phyloP scores from a whole-genome alignment of 1,140 invertebrate species.

The Drosophila truncata region DNA sequence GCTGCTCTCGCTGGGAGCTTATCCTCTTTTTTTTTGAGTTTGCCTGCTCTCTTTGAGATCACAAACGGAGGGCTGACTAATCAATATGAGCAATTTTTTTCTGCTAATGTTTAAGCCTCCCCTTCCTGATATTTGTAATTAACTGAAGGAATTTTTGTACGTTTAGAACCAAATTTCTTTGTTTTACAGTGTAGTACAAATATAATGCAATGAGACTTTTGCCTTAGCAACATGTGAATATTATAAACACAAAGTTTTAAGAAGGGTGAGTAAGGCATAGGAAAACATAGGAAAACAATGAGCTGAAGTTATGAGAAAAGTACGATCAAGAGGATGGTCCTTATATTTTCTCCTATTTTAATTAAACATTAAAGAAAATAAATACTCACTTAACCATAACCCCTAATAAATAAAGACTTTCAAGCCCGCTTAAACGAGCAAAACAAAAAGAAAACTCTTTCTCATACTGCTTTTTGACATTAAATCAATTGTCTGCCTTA shows the following conservation, averaged over 20 bases:
- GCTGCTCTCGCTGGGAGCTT: slow-evolving; percentile 25
- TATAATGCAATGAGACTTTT: background rate
- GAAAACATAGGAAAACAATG: too few relatives aligned
- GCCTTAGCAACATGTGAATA: background rate
- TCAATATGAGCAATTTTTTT: slow-evolving; percentile 3
- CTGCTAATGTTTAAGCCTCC: too few relatives aligned
- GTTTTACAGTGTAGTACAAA: background rate
- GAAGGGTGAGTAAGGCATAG: too few relatives aligned
- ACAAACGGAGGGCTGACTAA: slow-evolving; percentile 15
- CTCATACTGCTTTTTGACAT: background rate
- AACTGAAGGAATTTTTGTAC: background rate
- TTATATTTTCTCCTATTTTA: background rate
- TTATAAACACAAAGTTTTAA: too few relatives aligned
- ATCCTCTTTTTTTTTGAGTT: background rate
- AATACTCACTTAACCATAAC: background rate
- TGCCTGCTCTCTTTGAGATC: slow-evolving; percentile 2
- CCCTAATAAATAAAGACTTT: background rate
- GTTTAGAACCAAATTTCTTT: background rate
- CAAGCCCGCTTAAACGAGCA: too few relatives aligned
- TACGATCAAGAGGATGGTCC: too few relatives aligned
- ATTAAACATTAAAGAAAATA: background rate
- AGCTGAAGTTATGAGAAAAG: too few relatives aligned
- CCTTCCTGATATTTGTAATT: background rate
- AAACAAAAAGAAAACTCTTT: background rate
- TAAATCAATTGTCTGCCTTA: slow-evolving; percentile 1